phyloP scores from a whole-genome alignment of 2,113 vertebrate species.

The Elephas maximus region DNA sequence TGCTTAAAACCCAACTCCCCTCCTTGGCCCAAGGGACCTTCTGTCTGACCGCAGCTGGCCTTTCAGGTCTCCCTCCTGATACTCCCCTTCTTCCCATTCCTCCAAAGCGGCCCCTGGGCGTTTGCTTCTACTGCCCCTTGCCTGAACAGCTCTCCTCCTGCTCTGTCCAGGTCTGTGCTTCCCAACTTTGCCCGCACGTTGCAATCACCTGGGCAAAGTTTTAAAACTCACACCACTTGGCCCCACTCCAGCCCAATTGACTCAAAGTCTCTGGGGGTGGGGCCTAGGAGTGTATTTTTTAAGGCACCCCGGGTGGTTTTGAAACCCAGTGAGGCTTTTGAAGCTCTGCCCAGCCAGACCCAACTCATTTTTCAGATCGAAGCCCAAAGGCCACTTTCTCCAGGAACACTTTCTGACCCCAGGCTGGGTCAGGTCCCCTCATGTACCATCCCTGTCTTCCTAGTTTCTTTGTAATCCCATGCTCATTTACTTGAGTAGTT shows the following conservation, averaged over 20 bases:
- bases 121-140: neutral
- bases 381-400: neutral
- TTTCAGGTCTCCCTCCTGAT: neutral
- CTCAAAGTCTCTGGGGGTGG: neutral
- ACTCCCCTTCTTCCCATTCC: neutral
- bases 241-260: rapidly evolving
- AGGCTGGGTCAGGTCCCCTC: neutral
- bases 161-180: too few relatives aligned
- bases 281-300: neutral
- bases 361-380: rapidly evolving
- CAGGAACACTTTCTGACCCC: neutral
- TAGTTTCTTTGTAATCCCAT: neutral
- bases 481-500: neutral
- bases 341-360: neutral
- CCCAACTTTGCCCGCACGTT: neutral
- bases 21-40: rapidly evolving
- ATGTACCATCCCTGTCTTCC: neutral
- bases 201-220: neutral
- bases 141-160: too few relatives aligned
- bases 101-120: rapidly evolving
- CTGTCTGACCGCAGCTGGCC: too few relatives aligned
- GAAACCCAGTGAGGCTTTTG: neutral
- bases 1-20: neutral
- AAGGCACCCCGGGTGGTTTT: too few relatives aligned
- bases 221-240: neutral